These are phyloP conservation scores for Agrotis clavis DNA, from an alignment of 2,888 invertebrate species.

Conservation along the genomic window DNA sequence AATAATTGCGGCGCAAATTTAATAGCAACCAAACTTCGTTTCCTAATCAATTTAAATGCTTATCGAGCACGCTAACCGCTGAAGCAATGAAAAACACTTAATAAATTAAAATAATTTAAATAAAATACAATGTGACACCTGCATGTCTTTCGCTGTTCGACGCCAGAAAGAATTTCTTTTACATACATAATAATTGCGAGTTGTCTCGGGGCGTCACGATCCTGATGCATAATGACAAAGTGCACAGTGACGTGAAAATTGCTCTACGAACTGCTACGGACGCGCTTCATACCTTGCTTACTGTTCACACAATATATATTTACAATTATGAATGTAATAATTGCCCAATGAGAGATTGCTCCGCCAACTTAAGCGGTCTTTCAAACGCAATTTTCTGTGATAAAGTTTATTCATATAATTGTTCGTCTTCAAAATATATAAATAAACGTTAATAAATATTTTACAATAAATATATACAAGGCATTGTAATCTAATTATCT, in stretches of 20 bases:
- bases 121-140: slow-evolving; percentile 65
- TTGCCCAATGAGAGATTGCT: slow-evolving; percentile 54
- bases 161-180: slow-evolving; percentile 89
- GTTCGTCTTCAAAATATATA: too few relatives aligned
- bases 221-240: slow-evolving; percentile 91
- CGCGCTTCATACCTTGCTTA: slow-evolving; percentile 62
- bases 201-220: slow-evolving; percentile 91
- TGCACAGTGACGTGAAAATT: slow-evolving; percentile 90
- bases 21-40: neutral
- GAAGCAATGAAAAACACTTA: neutral
- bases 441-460: neutral
- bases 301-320: slow-evolving; percentile 57
- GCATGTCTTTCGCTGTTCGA: slow-evolving; percentile 76
- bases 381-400: slow-evolving; percentile 32
- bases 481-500: neutral
- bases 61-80: neutral
- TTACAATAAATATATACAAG: neutral
- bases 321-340: slow-evolving; percentile 70
- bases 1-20: slow-evolving; percentile 23
- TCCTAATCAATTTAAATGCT: neutral
- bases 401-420: slow-evolving; percentile 21
- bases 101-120: neutral
- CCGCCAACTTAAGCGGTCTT: slow-evolving; percentile 38
- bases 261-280: slow-evolving; percentile 78
- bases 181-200: slow-evolving; percentile 91